Conservation (phyloP, 1,140 invertebrate genomes). For the Panagrolaimus sp. region DNA sequence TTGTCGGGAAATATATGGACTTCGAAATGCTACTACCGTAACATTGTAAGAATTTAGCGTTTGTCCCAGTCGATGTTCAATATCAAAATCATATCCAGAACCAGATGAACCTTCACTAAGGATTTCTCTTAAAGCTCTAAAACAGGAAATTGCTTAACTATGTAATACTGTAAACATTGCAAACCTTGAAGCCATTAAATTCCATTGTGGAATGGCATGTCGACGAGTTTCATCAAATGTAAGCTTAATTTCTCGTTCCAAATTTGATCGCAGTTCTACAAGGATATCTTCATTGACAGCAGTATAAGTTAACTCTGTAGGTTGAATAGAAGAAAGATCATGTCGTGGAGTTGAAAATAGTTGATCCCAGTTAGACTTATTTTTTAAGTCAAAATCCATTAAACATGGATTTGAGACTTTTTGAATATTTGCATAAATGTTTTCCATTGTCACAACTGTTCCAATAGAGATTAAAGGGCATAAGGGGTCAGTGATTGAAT, state of each 20-base stretch:
- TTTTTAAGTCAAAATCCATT: constrained; percentile 38
- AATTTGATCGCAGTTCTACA: constrained; percentile 34
- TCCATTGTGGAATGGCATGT: constrained; percentile 46
- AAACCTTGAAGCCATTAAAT: constrained; percentile 46
- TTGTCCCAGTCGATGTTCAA: constrained; percentile 14
- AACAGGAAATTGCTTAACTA: neutral
- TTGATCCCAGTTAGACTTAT: constrained; percentile 27
- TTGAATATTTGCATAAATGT: constrained; percentile 40
- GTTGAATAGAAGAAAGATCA: constrained; percentile 22
- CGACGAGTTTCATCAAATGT: constrained; percentile 35
- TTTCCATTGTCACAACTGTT: constrained; percentile 23
- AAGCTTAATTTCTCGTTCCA: constrained; percentile 44
- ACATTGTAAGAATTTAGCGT: constrained; percentile 15
- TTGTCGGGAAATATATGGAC: constrained; percentile 14
- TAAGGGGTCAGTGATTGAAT: constrained; percentile 17
- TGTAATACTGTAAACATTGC: neutral
- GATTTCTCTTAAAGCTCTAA: constrained; percentile 33
- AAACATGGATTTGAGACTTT: constrained; percentile 25
- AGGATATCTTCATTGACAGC: constrained; percentile 32
- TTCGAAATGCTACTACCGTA: constrained; percentile 19
- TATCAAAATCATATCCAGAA: constrained; percentile 9
- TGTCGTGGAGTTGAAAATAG: constrained; percentile 22
- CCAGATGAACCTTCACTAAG: constrained; percentile 5
- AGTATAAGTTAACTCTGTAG: constrained; percentile 17
- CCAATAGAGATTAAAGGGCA: constrained; percentile 31